Evolutionary conservation across 2,797 vertebrate species (phyloP), one percentile per base, ranked within the genome.

Genomic region (Aerospiza tachiro): DNA sequence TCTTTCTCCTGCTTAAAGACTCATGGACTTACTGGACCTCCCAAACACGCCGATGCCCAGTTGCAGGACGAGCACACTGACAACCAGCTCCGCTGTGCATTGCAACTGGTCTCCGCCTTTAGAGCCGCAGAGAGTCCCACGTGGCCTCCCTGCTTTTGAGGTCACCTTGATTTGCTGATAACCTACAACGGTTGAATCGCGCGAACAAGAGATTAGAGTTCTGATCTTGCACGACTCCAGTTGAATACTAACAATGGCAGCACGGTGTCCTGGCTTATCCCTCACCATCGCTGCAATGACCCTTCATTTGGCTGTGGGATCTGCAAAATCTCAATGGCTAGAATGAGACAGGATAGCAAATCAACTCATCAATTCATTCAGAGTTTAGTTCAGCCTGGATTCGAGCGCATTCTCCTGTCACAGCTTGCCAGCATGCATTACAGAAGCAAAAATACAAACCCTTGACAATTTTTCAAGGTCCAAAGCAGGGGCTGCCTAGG

Each of bases 101-200:
- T 2, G 3, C 68, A 83, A 29, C 38, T 5, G 21, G 13, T 44
- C 36, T 91, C 38, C 2, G 5, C 9, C 38, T 49, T 61, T 15
- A 56, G 20, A 71, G 89, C 62, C 45, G 63, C 86, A 66, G n/a
- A 31, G 72, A 21, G 13, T 50, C 55, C 55, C 82, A 70, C 2
- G 4, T 36, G 38, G 50, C 26, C 70, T 66, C 73, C 49, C 50
- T 82, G 70, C 40, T 85, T 81, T n/a, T 40, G 67, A 82, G 83
- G 88, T 90, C 96, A 94, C 92, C 92, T 87, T 85, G 71, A 73
- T 61, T 53, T 8, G 1, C 71, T 53, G 91, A 80, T 85, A 92
- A 80, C 71, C 92, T 58, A 23, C 58, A 53, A 29, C 1, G 1
- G 83, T 22, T 65, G 88, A 87, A 87, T 8, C 2, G 9, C 0